Evolutionary conservation across 2,888 invertebrate species (phyloP), one percentile per base, ranked within the genome.

Genomic region (Chelonus formosanus): DNA sequence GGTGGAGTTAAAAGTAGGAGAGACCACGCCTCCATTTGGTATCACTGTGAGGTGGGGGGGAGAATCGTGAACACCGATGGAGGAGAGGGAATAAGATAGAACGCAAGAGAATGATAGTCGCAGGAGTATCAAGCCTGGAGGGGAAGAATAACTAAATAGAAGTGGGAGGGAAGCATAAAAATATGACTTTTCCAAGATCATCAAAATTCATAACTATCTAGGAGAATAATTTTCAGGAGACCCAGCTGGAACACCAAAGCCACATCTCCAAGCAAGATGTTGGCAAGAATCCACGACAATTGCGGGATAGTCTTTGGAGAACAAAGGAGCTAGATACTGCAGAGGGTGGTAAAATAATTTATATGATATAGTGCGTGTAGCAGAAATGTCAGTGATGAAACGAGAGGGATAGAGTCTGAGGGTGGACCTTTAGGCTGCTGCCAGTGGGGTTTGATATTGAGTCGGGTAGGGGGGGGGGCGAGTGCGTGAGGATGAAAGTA

Each of bases 21-120:
- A 63, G 71, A 75, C 79, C 80, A 80, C 81, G 80, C 81, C 76
- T 75, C 73, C 67, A 66, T 71, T 67, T 70, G 64, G 70, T 70
- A n/a, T 67, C 68, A 20, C 32, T 1, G n/a, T 35, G 59, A 34
- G 60, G 77, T 72, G 76, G 79, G 76, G 73, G 69, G 55, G 61
- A 59, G 53, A 63, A 47, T 45, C 69, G 44, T 59, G 58, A 36
- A 54, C 35, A 65, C 44, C 50, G 35, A 32, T n/a, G 20, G 54
- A 71, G 70, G 68, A 71, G 71, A 74, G 78, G 76, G 75, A 74
- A 74, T 72, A 74, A 73, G 77, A 74, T 73, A 69, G 69, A 67
- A 73, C 68, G 72, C 71, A 72, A 53, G 69, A 34, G 63, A 67
- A 55, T 65, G 67, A 59, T 45, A 60, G 36, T 34, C 7, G 53